A percentile compares a stretch with the other conserved stretches of the same genome.
These are phyloP conservation scores for Tetranychus truncatus DNA, from an alignment of 2,888 invertebrate species.

Conservation along the genomic window DNA sequence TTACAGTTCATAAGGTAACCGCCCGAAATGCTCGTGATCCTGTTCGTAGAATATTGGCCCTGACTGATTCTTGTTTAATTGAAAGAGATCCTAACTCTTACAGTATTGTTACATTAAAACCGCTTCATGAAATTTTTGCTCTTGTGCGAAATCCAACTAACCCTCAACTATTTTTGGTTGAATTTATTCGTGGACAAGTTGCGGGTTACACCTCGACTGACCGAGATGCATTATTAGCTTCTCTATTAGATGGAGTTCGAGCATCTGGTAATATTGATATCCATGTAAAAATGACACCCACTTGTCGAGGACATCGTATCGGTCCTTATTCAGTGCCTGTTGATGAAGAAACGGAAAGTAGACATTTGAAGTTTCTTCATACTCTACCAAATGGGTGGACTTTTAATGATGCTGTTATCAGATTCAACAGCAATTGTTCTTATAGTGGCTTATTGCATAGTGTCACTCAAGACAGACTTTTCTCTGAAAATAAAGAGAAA, in stretches of 20 bases:
- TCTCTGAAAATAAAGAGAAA: conserved; percentile 56
- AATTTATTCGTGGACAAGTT: conserved; percentile 75
- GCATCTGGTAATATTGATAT: conserved; percentile 92
- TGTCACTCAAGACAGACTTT: conserved; percentile 63
- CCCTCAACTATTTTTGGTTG: conserved; percentile 79
- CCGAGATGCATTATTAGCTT: conserved; percentile 82
- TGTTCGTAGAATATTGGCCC: conserved; percentile 67
- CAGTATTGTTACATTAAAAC: conserved; percentile 61
- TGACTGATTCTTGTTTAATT: conserved; percentile 82
- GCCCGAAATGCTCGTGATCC: conserved; percentile 54
- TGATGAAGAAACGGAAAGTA: conserved; percentile 86
- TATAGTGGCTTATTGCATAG: conserved; percentile 93
- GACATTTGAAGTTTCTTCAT: conserved; percentile 60
- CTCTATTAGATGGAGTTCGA: conserved; percentile 82
- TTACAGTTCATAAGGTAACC: conserved; percentile 79
- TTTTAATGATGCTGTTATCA: conserved; percentile 61
- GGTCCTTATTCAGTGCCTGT: conserved; percentile 63
- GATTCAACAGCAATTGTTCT: conserved; percentile 93
- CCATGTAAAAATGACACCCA: conserved; percentile 67
- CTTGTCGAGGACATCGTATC: conserved; percentile 66
- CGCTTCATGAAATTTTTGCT: conserved; percentile 59
- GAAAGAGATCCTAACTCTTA: conserved; percentile 96
- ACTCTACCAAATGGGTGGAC: conserved; percentile 43
- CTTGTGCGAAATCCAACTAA: conserved; percentile 71
- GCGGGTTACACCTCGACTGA: conserved; percentile 79